Evolutionary conservation across 2,888 invertebrate genomes (phyloP), one percentile per base, ranked within the genome.

Genomic region (Protophormia terraenovae): DNA sequence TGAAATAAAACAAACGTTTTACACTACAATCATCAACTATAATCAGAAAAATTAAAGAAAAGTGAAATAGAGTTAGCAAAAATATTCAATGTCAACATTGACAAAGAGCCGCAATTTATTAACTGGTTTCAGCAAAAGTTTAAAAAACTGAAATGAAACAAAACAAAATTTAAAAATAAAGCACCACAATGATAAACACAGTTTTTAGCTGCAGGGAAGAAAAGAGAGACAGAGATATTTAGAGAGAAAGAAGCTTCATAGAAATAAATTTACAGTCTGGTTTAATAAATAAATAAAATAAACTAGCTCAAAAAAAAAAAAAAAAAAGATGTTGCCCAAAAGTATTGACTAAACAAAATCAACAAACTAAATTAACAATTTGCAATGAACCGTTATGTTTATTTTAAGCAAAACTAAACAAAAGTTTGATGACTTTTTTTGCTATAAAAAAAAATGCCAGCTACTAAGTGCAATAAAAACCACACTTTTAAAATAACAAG

Each of bases 61-160:
- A 64, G n/a, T 50, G 22, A 64, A 66, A 1, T 67, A 72, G 60
- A 83, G 47, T 2, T 1, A 27, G 60, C 27, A 41, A 7, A 38
- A 66, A 53, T 29, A 62, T 85, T 85, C 84, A 85, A 85, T 81
- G 84, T 81, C 84, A 85, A 58, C 35, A 77, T 69, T 81, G 19
- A 69, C 73, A 85, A 84, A 73, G 73, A 78, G 72, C 64, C 62
- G 67, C 62, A 81, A 77, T 64, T 78, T 67, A 66, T 77, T 73
- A 67, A 84, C 81, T 41, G 62, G 84, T 81, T 81, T 84, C 1
- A 62, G 19, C 32, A 45, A 53, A 22, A 12, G 19, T 38, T 45
- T 38, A 16, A 73, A 41, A 41, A 50, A 60, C 29, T 1, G 7
- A 53, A 41, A 35, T 38, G 14, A 69, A 45, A 58, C 27, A 12